Evolutionary conservation across 92 coral and sea anemone species (phyloP), one percentile per base, ranked within the genome.

Genomic region (Meandrina meandrites): DNA sequence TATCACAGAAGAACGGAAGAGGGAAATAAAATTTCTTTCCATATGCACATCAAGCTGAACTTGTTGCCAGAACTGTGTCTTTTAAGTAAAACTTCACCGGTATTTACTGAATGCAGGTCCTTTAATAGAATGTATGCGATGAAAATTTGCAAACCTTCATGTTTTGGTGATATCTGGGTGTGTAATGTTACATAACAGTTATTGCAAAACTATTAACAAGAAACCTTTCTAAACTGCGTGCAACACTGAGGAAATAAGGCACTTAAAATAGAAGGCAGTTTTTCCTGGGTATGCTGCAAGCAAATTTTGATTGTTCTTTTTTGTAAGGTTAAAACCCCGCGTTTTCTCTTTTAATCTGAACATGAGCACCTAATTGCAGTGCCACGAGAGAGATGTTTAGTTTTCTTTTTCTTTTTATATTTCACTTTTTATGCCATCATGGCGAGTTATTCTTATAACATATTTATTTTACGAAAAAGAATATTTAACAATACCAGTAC

Each of bases 161-260:
- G 13, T 51, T 51, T 51, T 18, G 77, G 27, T 28, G 60, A 12
- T 3, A 53, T 32, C 37, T 30, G 50, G 47, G 47, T 79, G 73
- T 81, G 42, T 24, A 62, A 0, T 79, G 15, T 68, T 31, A 35
- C 48, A 79, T 21, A 79, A 79, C 51, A 60, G 34, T 75, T 40
- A 47, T 42, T 36, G 54, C 78, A 10, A 76, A 45, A 76, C 28
- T 19, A 19, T 4, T 19, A 19, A n/a, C 30, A 42, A 6, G 1
- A 54, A 30, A 8, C 36, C 10, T 8, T 28, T 54, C 31, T 40
- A 35, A 62, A 58, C 53, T 5, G 0, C 31, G 15, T 1, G 28
- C 10, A 34, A 79, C 70, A 40, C 22, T 27, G 12, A 79, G 83
- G 83, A 79, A 32, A 79, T 60, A 57, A 79, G 83, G 83, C 83